phyloP scores from a whole-genome alignment of 2,113 vertebrate species.

The Irena cyanogastra region DNA sequence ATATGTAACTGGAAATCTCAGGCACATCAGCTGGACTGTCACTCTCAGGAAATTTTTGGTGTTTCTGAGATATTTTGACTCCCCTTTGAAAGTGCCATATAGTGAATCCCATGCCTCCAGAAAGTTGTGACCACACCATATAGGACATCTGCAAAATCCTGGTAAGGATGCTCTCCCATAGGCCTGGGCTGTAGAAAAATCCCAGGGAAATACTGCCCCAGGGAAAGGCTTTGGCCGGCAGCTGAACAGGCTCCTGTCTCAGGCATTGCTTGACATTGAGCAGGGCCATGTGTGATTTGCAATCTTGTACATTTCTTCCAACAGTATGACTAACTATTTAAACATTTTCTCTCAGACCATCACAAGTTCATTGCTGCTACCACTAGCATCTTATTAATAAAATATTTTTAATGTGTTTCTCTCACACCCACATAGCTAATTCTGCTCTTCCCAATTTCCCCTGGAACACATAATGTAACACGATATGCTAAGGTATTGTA shows the following conservation, averaged over 20 bases:
- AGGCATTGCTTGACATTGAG: neutral
- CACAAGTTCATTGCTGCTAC: neutral
- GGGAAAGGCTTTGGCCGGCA: neutral
- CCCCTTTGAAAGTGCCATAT: rapidly evolving
- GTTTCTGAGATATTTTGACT: neutral
- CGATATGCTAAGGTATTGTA: neutral
- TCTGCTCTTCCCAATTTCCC: neutral
- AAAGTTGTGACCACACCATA: neutral
- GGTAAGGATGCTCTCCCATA: rapidly evolving
- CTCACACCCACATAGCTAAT: neutral
- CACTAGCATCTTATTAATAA: neutral
- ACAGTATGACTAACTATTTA: neutral
- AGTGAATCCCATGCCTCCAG: neutral
- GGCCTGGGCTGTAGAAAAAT: neutral
- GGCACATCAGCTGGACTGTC: neutral
- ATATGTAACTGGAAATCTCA: neutral
- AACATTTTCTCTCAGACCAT: neutral
- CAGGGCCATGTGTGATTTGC: neutral
- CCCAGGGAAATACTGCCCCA: neutral
- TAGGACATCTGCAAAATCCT: neutral
- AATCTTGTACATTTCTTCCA: neutral
- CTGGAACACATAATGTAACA: neutral
- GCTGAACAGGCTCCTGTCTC: neutral
- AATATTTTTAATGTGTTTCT: neutral
- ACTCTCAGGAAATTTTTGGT: neutral